Conservation (phyloP, 2,888 invertebrate species). For the Drosophila recens region DNA sequence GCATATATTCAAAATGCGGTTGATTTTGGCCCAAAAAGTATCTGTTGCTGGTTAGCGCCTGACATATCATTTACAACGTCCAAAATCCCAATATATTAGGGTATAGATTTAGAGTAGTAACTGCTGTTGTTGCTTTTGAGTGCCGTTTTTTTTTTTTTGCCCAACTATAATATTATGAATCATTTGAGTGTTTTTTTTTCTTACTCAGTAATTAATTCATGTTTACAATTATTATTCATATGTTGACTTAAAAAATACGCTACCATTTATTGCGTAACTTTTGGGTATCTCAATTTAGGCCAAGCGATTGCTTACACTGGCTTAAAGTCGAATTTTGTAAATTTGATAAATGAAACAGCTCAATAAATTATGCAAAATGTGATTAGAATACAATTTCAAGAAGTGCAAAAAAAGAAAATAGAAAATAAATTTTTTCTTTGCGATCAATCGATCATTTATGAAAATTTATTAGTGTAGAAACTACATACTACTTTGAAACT, state of each 20-base stretch:
- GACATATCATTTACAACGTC: neutral
- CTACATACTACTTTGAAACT: too few relatives aligned
- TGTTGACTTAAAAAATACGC: neutral
- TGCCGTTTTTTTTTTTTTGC: neutral
- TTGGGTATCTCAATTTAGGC: neutral
- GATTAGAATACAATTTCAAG: neutral
- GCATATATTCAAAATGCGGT: slow-evolving; percentile 26
- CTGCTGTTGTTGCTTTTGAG: neutral
- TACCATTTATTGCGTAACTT: neutral
- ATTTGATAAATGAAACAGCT: neutral
- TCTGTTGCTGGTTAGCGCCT: neutral
- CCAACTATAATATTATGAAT: neutral
- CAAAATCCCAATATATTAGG: neutral
- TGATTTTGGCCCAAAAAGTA: neutral
- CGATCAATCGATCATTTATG: neutral
- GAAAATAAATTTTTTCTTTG: neutral
- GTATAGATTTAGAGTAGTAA: neutral
- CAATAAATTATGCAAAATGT: neutral
- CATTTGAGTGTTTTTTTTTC: neutral
- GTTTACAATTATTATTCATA: neutral
- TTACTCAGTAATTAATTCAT: neutral
- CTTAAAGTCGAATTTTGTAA: neutral
- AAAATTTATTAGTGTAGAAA: neutral
- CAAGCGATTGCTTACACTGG: too few relatives aligned
- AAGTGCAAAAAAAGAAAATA: neutral